Evolutionary conservation across 2,113 vertebrate species (phyloP).

Genomic region (Serinus canaria): DNA sequence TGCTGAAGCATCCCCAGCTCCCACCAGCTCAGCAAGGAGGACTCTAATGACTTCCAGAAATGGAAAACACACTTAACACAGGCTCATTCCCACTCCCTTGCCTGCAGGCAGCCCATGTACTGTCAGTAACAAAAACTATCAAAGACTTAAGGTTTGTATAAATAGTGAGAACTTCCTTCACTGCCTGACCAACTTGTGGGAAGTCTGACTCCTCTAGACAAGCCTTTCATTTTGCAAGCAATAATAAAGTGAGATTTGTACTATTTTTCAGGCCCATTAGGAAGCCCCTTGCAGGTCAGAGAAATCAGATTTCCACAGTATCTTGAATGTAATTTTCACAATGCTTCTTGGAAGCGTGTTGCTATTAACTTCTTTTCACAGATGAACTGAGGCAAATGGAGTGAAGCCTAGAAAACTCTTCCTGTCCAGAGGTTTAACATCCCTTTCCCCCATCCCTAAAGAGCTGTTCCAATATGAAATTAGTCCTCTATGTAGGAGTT

Average conservation of each 20-base stretch:
- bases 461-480: neutral
- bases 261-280: neutral
- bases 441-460: neutral
- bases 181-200: neutral
- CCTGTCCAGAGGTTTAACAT: neutral
- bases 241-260: neutral
- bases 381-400: neutral
- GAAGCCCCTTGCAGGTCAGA: neutral
- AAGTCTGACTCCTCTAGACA: neutral
- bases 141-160: neutral
- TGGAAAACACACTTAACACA: neutral
- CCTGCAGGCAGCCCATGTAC: neutral
- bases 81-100: neutral
- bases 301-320: neutral
- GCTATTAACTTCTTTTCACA: neutral
- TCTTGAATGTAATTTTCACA: neutral
- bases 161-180: neutral
- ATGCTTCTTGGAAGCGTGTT: neutral
- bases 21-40: neutral
- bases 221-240: neutral
- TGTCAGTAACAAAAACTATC: neutral
- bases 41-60: neutral
- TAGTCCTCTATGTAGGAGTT: neutral
- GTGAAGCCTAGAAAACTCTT: neutral
- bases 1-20: neutral